Conservation (phyloP, 2,797 vertebrate species). For the Ara ararauna region DNA sequence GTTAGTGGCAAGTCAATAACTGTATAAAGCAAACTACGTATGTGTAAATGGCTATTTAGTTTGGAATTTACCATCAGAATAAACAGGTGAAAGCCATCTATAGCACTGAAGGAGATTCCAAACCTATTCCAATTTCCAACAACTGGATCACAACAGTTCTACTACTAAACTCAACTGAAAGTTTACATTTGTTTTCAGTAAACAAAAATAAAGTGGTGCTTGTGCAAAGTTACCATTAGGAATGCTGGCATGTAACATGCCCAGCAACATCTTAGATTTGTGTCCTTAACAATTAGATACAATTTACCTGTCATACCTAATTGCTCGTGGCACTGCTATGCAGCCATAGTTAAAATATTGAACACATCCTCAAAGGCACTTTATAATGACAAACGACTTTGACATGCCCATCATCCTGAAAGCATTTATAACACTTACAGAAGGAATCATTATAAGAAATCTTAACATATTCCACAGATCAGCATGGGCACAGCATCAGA, state of each 20-base stretch:
- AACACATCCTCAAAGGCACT: neutral
- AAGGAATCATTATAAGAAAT: neutral
- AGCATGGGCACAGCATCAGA: too few relatives aligned
- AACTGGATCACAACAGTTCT: neutral
- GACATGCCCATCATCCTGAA: neutral
- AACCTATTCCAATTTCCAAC: neutral
- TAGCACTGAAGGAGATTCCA: neutral
- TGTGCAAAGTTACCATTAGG: neutral
- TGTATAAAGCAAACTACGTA: neutral
- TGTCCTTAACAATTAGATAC: neutral
- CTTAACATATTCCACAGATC: too few relatives aligned
- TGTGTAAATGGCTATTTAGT: neutral
- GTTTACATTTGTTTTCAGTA: neutral
- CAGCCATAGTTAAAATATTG: neutral
- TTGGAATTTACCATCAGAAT: neutral
- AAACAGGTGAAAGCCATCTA: neutral
- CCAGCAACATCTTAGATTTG: neutral
- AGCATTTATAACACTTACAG: neutral
- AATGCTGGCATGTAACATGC: neutral
- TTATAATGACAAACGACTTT: neutral
- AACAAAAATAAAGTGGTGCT: neutral
- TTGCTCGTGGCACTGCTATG: neutral
- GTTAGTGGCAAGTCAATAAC: constrained; percentile 12
- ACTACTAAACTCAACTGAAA: neutral
- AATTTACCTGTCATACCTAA: neutral